These are phyloP conservation scores for Unio pictorum DNA, from an alignment of 2,888 invertebrate genomes.

Conservation along the genomic window DNA sequence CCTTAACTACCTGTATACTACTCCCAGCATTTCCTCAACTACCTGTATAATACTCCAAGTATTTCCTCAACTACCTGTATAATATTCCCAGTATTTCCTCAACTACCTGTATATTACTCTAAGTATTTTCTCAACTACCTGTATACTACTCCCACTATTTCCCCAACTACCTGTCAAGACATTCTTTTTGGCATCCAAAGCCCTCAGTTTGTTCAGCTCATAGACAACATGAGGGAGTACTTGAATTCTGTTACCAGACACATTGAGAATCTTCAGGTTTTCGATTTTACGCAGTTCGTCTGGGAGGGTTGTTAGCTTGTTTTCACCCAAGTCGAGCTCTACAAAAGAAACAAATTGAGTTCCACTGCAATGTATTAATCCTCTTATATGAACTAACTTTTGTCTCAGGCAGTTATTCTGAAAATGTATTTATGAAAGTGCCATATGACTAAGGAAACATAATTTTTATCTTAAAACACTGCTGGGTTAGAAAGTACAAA, in stretches of 20 bases:
- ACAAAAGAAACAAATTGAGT: conserved; percentile 11
- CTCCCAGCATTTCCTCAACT: too few species aligned
- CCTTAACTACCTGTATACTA: too few species aligned
- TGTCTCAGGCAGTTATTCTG: background rate
- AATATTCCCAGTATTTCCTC: too few species aligned
- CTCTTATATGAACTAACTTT: background rate
- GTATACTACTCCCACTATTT: background rate
- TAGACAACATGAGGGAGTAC: conserved; percentile 49
- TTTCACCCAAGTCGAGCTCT: conserved; percentile 53
- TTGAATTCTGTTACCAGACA: conserved; percentile 53
- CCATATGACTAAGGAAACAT: background rate
- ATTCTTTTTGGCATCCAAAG: conserved; percentile 48
- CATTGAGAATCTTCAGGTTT: conserved; percentile 45
- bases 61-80: too few species aligned
- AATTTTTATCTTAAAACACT: too few species aligned
- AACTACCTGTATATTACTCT: too few species aligned
- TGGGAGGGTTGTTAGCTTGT: conserved; percentile 50
- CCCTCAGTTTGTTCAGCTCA: conserved; percentile 40
- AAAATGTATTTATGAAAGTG: background rate
- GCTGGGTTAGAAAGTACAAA: too few species aligned
- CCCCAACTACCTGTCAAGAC: conserved; percentile 44
- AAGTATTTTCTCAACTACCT: background rate
- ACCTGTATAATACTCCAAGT: too few species aligned
- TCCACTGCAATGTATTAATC: background rate
- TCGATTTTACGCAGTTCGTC: conserved; percentile 49